phyloP scores from a whole-genome alignment of 2,888 invertebrate genomes.

The Leucoma salicis region DNA sequence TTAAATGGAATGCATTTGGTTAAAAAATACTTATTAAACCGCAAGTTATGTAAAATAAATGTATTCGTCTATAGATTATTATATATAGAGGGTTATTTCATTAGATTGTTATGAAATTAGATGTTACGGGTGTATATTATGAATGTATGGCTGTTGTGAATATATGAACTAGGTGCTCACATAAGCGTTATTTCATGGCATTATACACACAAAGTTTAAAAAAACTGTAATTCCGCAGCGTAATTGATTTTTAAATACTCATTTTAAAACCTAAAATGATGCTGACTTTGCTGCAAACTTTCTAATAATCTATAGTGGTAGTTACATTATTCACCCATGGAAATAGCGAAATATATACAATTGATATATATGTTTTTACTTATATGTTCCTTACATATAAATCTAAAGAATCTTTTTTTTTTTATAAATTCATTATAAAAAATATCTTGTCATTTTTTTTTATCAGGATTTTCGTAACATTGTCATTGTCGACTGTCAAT shows the following conservation, averaged over 20 bases:
- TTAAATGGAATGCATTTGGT: slow-evolving; percentile 25
- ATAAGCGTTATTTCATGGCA: slow-evolving; percentile 16
- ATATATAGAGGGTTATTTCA: slow-evolving; percentile 56
- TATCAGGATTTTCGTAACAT: too few species aligned
- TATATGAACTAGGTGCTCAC: slow-evolving; percentile 58
- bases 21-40: slow-evolving; percentile 21
- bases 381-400: too few species aligned
- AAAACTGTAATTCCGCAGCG: background rate
- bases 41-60: slow-evolving; percentile 36
- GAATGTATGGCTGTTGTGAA: slow-evolving; percentile 55
- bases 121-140: slow-evolving; percentile 63
- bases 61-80: slow-evolving; percentile 41
- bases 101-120: slow-evolving; percentile 68
- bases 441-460: too few species aligned
- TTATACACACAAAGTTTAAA: background rate
- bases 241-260: slow-evolving; percentile 11
- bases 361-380: too few species aligned
- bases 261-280: slow-evolving; percentile 8
- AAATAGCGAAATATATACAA: too few species aligned
- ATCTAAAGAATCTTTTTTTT: too few species aligned
- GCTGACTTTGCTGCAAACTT: background rate
- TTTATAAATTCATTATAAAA: too few species aligned
- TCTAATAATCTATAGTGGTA: too few species aligned
- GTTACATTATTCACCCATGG: too few species aligned
- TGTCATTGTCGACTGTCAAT: too few species aligned